Evolutionary conservation across 2,797 vertebrate species (phyloP), one percentile per base, ranked within the genome.

Genomic region (Chromis chromis): DNA sequence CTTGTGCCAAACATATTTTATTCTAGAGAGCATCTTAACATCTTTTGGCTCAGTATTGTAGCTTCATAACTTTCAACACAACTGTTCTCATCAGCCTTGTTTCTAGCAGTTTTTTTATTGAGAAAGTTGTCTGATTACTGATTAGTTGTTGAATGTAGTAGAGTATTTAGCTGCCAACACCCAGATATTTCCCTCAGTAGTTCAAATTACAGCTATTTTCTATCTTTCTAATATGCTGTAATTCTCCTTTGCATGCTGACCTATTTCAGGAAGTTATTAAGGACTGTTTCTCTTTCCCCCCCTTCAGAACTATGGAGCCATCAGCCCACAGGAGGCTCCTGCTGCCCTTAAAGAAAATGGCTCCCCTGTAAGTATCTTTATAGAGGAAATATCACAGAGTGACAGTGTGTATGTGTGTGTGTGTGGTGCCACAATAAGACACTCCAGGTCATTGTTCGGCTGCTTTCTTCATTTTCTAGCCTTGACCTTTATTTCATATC

Each of bases 341-440:
- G 75, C 55, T 44, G 78, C 79, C 36, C 60, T 83, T 3, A 93
- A 92, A 79, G 93, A 95, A 88, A 95, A 94, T 61, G 93, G 94
- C 74, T 95, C 95, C 21, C 93, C 94, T 74, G 95, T 95, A 87
- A 92, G 95, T 91, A 57, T 76, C 6, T 75, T 36, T 39, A 48
- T n/a, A 65, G 33, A 69, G 14, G 22, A 68, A 40, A 62, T 56
- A 21, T 55, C 72, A 62, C 54, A 60, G 55, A 68, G 60, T 79
- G 65, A 67, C 61, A 33, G 44, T 64, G 58, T 65, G 48, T 57
- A 33, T 16, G 58, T 63, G 39, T 42, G 40, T 65, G 40, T 61
- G 39, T 76, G 42, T 57, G 67, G 46, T 21, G 33, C 2, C 55
- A 69, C 44, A 48, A 27, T 53, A 27, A 61, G 40, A 69, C 65